Evolutionary conservation across 2,797 vertebrate genomes (phyloP), one percentile per base, ranked within the genome.

Genomic region (Discoglossus pictus): DNA sequence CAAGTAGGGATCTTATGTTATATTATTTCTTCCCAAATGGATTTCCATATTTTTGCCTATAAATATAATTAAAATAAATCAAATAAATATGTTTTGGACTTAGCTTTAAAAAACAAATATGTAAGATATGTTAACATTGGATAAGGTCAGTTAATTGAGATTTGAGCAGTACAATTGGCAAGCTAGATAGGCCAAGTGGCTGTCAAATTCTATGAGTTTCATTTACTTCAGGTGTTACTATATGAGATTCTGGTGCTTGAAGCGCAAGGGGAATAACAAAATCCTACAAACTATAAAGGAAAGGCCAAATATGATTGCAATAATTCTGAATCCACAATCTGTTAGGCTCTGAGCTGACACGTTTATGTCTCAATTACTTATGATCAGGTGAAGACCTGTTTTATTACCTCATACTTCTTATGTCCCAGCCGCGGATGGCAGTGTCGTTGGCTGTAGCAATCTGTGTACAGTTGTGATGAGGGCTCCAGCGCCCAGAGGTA

Each of bases 391-490:
- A 31, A 12, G 7, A 20, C 7, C 36, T 35, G 34, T 60, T 24
- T 75, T 48, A 82, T 92, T 83, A 97, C 96, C 92, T 94, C 96
- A 98, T 98, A 68, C 84, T 95, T 72, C 96, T 91, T 1, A 93
- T 92, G 79, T 98, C 96, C 96, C 97, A 99, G 51, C 95, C 96
- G 2, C 96, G 88, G 63, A 99, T 90, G 44, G 88, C 74, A 0
- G 93, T 96, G 77, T 99, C 96, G 1, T 92, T 98, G 1, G 96
- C 96, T 0, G 97, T 98, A 78, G 95, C 93, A 65, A 98, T 90
- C 83, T 99, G 97, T 35, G 92, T 93, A 74, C 94, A 95, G 78
- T 92, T 97, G 86, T 99, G 97, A 76, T 98, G 97, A 0, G 97
- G 96, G 80, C 95, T 97, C 96, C 97, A 99, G 64, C 92, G 93